Conservation (phyloP, 2,888 invertebrate species). For the Drepanosiphum platanoidis region DNA sequence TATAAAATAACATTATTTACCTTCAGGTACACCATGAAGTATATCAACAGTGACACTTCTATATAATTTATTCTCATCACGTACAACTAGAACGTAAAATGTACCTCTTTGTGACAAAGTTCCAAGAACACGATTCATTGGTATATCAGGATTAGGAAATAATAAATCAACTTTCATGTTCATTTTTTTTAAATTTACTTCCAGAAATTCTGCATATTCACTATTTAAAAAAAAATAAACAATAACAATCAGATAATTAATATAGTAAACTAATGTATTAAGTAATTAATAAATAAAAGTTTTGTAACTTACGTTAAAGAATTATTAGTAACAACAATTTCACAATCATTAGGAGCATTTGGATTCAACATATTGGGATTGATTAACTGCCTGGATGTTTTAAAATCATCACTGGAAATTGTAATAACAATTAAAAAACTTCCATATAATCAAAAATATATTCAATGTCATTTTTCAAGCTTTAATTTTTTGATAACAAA, state of each 20-base stretch:
- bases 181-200: conserved; percentile 79
- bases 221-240: conserved; percentile 68
- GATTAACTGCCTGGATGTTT: conserved; percentile 21
- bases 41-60: conserved; percentile 89
- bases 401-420: conserved; percentile 55
- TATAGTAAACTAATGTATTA: background rate
- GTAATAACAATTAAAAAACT: background rate
- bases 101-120: conserved; percentile 90
- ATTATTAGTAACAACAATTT: conserved; percentile 88
- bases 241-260: background rate
- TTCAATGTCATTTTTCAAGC: background rate
- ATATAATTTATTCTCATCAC: conserved; percentile 85
- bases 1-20: too few species aligned
- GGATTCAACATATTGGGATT: conserved; percentile 54
- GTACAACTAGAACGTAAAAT: conserved; percentile 87
- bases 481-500: too few species aligned
- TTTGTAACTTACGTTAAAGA: conserved; percentile 77
- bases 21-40: conserved; percentile 89
- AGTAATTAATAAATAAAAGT: background rate
- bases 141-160: conserved; percentile 91
- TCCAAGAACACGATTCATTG: conserved; percentile 81
- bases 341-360: conserved; percentile 78
- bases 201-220: conserved; percentile 89
- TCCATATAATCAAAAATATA: background rate
- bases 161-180: conserved; percentile 85